Evolutionary conservation across 2,113 vertebrate genomes (phyloP), one percentile per base, ranked within the genome.

Genomic region (Promerops cafer): DNA sequence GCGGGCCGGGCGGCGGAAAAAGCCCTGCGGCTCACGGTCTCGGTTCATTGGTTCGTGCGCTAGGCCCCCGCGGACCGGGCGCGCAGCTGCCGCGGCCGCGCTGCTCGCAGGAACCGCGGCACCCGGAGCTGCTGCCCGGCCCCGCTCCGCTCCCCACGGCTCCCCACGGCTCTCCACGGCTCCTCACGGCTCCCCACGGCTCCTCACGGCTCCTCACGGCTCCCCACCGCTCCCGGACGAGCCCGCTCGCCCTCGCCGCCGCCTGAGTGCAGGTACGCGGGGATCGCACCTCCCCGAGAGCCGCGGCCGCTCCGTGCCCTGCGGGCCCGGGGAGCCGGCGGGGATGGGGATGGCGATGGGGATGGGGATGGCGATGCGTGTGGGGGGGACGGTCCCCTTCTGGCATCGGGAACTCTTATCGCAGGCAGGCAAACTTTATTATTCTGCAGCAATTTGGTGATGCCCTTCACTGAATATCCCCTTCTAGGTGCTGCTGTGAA

Each of bases 41-140:
- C 93, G 95, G 93, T 91, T 96, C 97, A 98, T 98, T 98, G 98
- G 98, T 93, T 86, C 89, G 85, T 83, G 89, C 93, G 93, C 44
- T n/a, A 91, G 94, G 82, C 94, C 94, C 78, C 59, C 4, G 85
- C 83, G 87, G 64, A 82, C 85, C 91, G 63, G 61, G 69, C 30
- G 89, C 90, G 95, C 53, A 35, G 83, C 53, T 59, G 83, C 59
- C 31, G 92, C 19, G 60, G 59, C 11, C 65, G 93, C 44, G 44
- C 44, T 5, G 44, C 44, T 10, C 54, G 33, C 54, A n/a, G n/a
- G n/a, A n/a, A n/a, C n/a, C n/a, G n/a, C 42, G 42, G 42, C 42
- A 44, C 42, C 42, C n/a, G n/a, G 42, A 44, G 42, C 42, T 44
- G 16, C 50, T 28, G 50, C 28, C 42, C 52, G 52, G 17, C 53